These are phyloP conservation scores for Sitobion miscanthi DNA, from an alignment of 1,140 invertebrate genomes.

Conservation along the genomic window DNA sequence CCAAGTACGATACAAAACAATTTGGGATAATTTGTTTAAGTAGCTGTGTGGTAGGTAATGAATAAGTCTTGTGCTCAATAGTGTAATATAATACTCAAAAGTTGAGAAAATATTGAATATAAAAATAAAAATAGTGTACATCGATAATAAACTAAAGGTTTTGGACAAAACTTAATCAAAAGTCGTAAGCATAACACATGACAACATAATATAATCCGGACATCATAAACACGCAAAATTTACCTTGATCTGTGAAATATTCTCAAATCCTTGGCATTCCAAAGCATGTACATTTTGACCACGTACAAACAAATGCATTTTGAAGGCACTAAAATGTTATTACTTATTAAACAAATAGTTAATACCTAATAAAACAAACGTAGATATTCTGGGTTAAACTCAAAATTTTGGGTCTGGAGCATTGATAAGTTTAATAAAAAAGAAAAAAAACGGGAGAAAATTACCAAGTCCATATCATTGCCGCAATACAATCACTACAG, in stretches of 20 bases:
- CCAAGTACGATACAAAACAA: too few species aligned
- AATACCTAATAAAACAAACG: background rate
- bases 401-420: too few species aligned
- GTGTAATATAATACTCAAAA: background rate
- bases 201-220: background rate
- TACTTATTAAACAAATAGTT: background rate
- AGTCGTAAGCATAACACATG: background rate
- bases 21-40: too few species aligned
- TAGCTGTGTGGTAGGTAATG: background rate
- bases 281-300: constrained; percentile 69
- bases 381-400: background rate
- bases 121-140: background rate
- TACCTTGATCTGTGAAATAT: constrained; percentile 72
- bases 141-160: background rate
- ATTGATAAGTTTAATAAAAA: too few species aligned
- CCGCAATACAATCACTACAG: too few species aligned
- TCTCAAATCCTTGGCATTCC: constrained; percentile 69
- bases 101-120: background rate
- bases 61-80: background rate
- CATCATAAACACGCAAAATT: constrained; percentile 50
- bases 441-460: too few species aligned
- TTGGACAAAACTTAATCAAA: background rate
- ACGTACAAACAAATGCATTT: constrained; percentile 62
- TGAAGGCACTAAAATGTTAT: background rate
- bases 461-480: too few species aligned